Percentiles rank a stretch among this genome's conserved stretches.
These are phyloP conservation scores for Botrylloides violaceus DNA, from an alignment of 23 tunicate genomes.

Conservation along the genomic window DNA sequence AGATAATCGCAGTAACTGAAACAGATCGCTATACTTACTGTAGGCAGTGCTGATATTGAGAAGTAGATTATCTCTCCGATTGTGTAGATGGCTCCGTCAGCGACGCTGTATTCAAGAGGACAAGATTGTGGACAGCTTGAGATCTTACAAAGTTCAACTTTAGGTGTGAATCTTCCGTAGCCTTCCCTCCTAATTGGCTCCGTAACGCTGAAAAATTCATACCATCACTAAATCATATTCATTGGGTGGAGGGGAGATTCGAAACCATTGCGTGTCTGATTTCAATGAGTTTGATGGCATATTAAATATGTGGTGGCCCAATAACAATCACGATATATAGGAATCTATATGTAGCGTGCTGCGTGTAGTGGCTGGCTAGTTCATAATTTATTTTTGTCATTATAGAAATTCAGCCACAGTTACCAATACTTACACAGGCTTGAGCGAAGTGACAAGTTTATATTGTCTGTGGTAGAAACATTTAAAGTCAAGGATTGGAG, in stretches of 20 bases:
- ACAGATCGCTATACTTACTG: not conserved
- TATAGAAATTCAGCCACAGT: no score
- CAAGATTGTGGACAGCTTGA: not conserved
- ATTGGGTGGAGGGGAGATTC: no score
- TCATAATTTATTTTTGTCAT: no score
- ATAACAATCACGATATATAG: no score
- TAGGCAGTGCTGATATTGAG: not conserved
- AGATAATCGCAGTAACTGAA: no score
- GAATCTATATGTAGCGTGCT: no score
- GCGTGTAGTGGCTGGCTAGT: no score
- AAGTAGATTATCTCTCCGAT: not conserved
- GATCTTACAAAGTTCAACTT: not conserved
- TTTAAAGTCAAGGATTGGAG: constrained; percentile 26
- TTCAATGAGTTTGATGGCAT: no score
- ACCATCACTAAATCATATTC: no score
- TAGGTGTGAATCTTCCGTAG: not conserved
- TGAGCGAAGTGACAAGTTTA: constrained; percentile 15
- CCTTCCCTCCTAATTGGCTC: not conserved
- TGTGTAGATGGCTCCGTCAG: not conserved
- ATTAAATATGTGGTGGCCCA: no score
- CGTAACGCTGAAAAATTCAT: not conserved
- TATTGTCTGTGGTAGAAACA: constrained; percentile 26
- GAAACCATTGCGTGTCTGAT: no score
- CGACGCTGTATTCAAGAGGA: not conserved
- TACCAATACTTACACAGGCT: constrained; percentile 36